Base-by-base conservation (phyloP, 2,113 vertebrate species). In the Calypte anna region DNA sequence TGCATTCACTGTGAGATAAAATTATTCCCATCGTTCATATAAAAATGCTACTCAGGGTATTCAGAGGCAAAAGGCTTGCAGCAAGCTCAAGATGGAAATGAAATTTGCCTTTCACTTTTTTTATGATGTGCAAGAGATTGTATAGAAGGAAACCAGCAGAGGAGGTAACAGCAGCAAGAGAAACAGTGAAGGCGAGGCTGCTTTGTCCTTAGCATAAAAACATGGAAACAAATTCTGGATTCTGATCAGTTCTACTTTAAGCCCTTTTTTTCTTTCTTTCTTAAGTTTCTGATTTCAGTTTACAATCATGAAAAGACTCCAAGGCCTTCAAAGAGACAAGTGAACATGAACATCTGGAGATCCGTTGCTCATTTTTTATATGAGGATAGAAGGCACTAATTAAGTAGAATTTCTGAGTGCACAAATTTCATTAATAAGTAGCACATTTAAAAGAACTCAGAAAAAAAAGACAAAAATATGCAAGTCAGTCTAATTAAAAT, bases 31-130 rank as follows among this genome's bases (percentile, higher is more conserved):
- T 53, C 12, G 54, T 79, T 86, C 17, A 28, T 14, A 23, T 72
- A 31, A 59, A 78, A 83, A 58, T 0, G 0, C 48, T 87, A 21
- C 9, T 48, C n/a, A 46, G 0, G 5, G 3, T 3, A 1, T 21
- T 63, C 19, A 46, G n/a, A 82, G 67, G 51, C 11, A 54, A 36
- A 74, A 5, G 8, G 3, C 3, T 85, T 78, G 18, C 27, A 70
- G 30, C 5, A 74, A 81, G 15, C 10, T 48, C 27, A 40, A 64
- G 82, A 54, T 40, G 46, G 4, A 83, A 40, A 1, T 18, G 19
- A 53, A 83, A 24, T 25, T 8, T 22, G 69, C 4, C 24, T 40
- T 64, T 59, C 9, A 38, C 40, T 15, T 78, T 87, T 33, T 28
- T 13, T 50, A 1, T 28, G 14, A 25, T 57, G 68, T 57, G 10